phyloP scores from a whole-genome alignment of 2,113 vertebrate genomes.

The Todiramphus saurophagus region DNA sequence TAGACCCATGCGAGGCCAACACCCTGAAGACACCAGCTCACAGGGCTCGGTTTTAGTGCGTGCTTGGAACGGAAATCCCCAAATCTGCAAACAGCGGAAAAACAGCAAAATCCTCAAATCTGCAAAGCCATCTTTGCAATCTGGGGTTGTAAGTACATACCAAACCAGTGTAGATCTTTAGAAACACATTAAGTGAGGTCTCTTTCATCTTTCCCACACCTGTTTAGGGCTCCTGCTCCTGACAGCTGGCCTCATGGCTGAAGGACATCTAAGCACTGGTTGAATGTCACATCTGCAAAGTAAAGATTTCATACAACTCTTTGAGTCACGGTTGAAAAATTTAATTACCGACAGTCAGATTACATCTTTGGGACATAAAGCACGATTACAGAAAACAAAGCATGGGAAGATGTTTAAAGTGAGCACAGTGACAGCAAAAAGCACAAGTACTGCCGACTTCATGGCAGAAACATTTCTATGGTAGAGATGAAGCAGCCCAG shows the following conservation, averaged over 20 bases:
- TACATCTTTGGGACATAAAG: background rate
- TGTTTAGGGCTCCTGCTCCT: background rate
- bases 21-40: background rate
- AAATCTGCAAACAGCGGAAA: background rate
- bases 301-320: background rate
- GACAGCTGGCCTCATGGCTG: background rate
- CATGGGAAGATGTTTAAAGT: background rate
- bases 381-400: background rate
- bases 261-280: background rate
- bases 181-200: background rate
- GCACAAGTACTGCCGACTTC: background rate
- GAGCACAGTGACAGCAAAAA: background rate
- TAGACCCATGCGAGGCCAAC: background rate
- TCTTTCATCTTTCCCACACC: background rate
- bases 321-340: background rate
- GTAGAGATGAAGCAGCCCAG: background rate
- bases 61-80: background rate
- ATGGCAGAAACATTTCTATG: background rate
- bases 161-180: background rate
- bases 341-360: background rate
- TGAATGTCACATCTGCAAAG: background rate
- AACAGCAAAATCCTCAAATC: background rate
- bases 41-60: rapidly evolving
- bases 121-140: background rate
- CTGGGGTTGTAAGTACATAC: background rate